Conservation (phyloP, 2,797 vertebrate species). For the Diplodus puntazzo region DNA sequence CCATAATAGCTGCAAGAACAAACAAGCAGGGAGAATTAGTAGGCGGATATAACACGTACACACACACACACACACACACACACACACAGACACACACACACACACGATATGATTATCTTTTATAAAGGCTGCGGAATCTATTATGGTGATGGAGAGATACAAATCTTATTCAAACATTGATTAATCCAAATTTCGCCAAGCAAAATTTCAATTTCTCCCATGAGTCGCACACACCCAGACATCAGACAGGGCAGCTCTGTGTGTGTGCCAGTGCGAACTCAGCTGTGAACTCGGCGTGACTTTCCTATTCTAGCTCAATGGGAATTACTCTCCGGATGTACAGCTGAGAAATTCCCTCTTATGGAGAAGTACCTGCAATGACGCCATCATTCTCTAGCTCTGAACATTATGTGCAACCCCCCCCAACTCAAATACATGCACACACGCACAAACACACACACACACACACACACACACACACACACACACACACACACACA, state of each 20-base stretch:
- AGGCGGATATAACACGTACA: not conserved
- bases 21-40: conserved; percentile 53
- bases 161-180: conserved; percentile 43
- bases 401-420: conserved; percentile 18
- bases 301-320: conserved; percentile 33
- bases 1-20: conserved; percentile 92
- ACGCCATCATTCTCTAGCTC: not conserved
- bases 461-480: conserved; percentile 24
- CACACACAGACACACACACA: not conserved
- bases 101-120: not conserved
- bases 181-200: conserved; percentile 56
- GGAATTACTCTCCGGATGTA: conserved; percentile 22
- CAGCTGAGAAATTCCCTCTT: conserved; percentile 30
- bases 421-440: conserved; percentile 20
- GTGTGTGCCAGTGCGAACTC: not conserved
- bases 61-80: conserved; percentile 10
- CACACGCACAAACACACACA: conserved; percentile 27
- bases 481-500: conserved; percentile 18
- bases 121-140: conserved; percentile 9
- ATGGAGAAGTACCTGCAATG: conserved; percentile 27
- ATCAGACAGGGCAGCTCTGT: conserved; percentile 5
- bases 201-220: conserved; percentile 35
- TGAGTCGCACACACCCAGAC: conserved; percentile 53
- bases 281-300: conserved; percentile 33
- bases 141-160: conserved; percentile 13